phyloP scores from a whole-genome alignment of 1,140 invertebrate species.

The Aphelinus certus region DNA sequence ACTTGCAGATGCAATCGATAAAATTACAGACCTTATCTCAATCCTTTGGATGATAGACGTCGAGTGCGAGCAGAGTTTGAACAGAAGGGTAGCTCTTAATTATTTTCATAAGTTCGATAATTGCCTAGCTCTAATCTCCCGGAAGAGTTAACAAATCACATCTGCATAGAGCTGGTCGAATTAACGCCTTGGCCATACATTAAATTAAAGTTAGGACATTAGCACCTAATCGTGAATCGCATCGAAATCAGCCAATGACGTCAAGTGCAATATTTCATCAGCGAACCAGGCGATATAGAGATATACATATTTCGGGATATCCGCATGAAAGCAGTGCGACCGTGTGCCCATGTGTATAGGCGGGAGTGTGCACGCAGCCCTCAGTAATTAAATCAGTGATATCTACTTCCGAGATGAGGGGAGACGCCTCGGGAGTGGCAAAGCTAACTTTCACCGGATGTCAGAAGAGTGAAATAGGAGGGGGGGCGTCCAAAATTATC shows the following conservation, averaged over 20 bases:
- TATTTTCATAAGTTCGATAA: neutral
- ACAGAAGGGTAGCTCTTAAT: no score
- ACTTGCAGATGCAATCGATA: no score
- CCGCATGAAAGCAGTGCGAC: neutral
- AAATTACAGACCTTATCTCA: no score
- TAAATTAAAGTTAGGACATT: no score
- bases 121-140: neutral
- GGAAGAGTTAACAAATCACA: neutral
- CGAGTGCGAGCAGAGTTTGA: no score
- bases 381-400: constrained; percentile 55
- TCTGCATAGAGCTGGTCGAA: neutral
- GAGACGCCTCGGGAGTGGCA: constrained; percentile 27
- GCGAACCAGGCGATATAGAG: neutral
- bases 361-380: constrained; percentile 4
- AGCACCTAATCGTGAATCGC: constrained; percentile 1
- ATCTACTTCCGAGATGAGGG: constrained; percentile 33
- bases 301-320: constrained; percentile 6
- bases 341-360: no score
- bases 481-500: no score
- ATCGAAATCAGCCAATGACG: constrained; percentile 27
- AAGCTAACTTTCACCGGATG: constrained; percentile 51
- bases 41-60: no score
- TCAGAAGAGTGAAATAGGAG: neutral
- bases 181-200: no score
- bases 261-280: constrained; percentile 17